Percentiles rank a stretch among this genome's conserved stretches.
These are phyloP conservation scores for Brachypalpus laphriformis DNA, from an alignment of 2,888 invertebrate genomes.

Conservation along the genomic window DNA sequence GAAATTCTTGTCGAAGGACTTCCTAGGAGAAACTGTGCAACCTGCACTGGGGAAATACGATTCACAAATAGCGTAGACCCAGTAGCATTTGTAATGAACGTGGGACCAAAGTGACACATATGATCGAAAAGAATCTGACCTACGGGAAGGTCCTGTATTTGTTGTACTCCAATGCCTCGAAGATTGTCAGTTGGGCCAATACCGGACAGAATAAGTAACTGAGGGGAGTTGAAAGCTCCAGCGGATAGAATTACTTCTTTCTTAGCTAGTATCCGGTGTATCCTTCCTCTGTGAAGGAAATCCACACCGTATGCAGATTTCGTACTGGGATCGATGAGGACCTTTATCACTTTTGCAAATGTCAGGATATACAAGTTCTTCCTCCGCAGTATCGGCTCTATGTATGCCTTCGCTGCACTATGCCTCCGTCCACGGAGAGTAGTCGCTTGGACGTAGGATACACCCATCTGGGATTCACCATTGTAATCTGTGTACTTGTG, in stretches of 20 bases:
- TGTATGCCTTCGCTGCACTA: conserved; percentile 87
- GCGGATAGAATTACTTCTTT: conserved; percentile 94
- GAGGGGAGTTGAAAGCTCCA: conserved; percentile 94
- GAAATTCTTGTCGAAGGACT: conserved; percentile 83
- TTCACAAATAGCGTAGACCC: conserved; percentile 76
- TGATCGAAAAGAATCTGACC: conserved; percentile 87
- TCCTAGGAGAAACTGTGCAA: conserved; percentile 76
- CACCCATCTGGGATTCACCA: conserved; percentile 86
- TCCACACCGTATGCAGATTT: conserved; percentile 88
- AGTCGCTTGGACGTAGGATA: conserved; percentile 87
- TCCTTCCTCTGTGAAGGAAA: conserved; percentile 84
- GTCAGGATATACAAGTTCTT: conserved; percentile 88
- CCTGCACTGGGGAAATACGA: conserved; percentile 59
- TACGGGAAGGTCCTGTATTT: conserved; percentile 87
- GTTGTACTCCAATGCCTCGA: conserved; percentile 84
- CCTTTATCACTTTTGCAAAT: conserved; percentile 86
- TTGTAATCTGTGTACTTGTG: conserved; percentile 88
- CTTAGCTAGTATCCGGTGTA: conserved; percentile 84
- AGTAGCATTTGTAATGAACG: conserved; percentile 80
- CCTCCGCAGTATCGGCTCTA: conserved; percentile 84
- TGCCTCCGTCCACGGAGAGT: conserved; percentile 85
- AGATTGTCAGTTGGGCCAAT: conserved; percentile 85
- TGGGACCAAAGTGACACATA: conserved; percentile 82
- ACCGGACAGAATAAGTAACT: conserved; percentile 94
- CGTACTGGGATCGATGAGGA: conserved; percentile 86